These are phyloP conservation scores for Choristoneura rosaceana DNA, from an alignment of 2,888 invertebrate genomes.

Conservation along the genomic window DNA sequence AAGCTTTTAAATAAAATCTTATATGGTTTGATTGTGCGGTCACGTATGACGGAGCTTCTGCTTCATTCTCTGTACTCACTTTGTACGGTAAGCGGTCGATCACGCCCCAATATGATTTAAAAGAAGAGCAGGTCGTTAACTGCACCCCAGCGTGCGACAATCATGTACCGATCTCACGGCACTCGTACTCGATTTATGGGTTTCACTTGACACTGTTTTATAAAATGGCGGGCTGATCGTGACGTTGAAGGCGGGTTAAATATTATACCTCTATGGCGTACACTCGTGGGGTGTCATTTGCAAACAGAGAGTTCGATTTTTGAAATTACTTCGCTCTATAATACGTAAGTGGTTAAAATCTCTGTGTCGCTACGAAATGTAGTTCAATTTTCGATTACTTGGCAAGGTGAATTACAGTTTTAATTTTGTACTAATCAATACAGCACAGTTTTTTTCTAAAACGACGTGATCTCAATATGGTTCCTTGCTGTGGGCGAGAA, in stretches of 20 bases:
- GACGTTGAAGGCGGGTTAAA: not conserved
- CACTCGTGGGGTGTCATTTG: not conserved
- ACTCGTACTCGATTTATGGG: conserved; percentile 37
- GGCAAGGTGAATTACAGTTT: too few species aligned
- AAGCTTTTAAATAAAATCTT: too few species aligned
- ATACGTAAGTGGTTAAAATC: too few species aligned
- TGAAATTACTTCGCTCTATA: too few species aligned
- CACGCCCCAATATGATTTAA: conserved; percentile 30
- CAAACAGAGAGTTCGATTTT: not conserved
- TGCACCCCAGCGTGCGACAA: conserved; percentile 33
- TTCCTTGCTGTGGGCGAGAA: not conserved
- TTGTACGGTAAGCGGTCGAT: conserved; percentile 13
- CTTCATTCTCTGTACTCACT: not conserved
- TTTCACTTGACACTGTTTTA: conserved; percentile 36
- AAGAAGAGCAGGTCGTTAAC: conserved; percentile 36
- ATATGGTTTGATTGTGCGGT: not conserved
- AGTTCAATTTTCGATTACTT: too few species aligned
- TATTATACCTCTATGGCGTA: not conserved
- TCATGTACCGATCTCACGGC: conserved; percentile 40
- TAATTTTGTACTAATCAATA: too few species aligned
- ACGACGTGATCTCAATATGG: too few species aligned
- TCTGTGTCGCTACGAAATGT: too few species aligned
- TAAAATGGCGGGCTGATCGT: conserved; percentile 20
- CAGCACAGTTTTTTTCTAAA: too few species aligned
- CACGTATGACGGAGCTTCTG: not conserved